These are phyloP conservation scores for Ormyrus pomaceus DNA, from an alignment of 2,888 invertebrate species.

Conservation along the genomic window DNA sequence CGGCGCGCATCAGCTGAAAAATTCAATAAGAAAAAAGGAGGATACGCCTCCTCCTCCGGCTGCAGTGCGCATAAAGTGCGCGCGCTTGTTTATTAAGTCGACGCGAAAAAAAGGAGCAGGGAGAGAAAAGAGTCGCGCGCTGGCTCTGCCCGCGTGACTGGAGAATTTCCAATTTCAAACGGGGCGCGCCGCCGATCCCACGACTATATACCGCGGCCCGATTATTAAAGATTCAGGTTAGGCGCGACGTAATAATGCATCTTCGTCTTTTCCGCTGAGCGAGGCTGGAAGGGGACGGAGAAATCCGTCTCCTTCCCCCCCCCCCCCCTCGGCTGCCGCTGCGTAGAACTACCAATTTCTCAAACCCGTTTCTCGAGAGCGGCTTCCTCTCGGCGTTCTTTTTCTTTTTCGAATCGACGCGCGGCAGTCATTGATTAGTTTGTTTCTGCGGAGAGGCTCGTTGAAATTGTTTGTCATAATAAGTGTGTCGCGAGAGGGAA, in stretches of 20 bases:
- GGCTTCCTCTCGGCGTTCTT: conserved; percentile 1
- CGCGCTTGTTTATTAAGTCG: conserved; percentile 47
- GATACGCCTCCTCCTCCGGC: background rate
- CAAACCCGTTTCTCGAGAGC: conserved; percentile 48
- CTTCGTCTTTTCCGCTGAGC: conserved; percentile 46
- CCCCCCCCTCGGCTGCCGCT: conserved; percentile 17
- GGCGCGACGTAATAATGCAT: conserved; percentile 62
- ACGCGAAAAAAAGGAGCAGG: conserved; percentile 23
- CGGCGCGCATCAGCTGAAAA: background rate
- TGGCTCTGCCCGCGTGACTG: conserved; percentile 43
- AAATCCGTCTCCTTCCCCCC: conserved; percentile 25
- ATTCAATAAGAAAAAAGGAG: background rate
- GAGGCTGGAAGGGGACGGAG: background rate
- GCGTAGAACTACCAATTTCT: conserved; percentile 54
- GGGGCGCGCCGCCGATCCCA: conserved; percentile 30
- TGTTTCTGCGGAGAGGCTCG: conserved; percentile 15
- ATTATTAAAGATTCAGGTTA: conserved; percentile 69
- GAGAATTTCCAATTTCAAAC: conserved; percentile 62
- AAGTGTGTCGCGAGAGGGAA: background rate
- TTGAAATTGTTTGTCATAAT: conserved; percentile 6
- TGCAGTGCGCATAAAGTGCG: conserved; percentile 24
- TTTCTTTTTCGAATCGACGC: background rate
- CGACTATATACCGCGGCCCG: conserved; percentile 39
- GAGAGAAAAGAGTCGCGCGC: background rate
- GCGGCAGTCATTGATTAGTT: conserved; percentile 36